Conservation (phyloP, 2,797 vertebrate species). For the Fistularia tabacaria region DNA sequence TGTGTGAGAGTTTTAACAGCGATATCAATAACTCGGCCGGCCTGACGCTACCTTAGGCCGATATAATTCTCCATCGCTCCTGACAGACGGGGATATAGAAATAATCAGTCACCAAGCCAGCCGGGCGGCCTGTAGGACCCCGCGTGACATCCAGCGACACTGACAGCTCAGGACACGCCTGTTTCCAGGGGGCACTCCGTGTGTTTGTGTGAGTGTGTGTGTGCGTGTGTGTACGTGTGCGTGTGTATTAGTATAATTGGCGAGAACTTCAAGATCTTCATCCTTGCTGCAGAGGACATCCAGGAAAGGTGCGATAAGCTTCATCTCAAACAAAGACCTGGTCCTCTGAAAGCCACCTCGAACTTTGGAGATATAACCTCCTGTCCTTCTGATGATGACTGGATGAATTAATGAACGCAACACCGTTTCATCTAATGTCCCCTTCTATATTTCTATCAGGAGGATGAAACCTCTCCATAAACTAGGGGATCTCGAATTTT, state of each 20-base stretch:
- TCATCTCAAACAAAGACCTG: too few relatives aligned
- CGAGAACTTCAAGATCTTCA: slow-evolving; percentile 29
- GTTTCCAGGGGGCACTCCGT: slow-evolving; percentile 54
- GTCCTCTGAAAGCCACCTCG: too few relatives aligned
- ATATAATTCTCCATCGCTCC: slow-evolving; percentile 67
- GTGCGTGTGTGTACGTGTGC: slow-evolving; percentile 18
- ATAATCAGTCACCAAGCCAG: slow-evolving; percentile 74
- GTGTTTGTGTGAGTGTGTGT: slow-evolving; percentile 14
- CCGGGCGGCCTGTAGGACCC: slow-evolving; percentile 64
- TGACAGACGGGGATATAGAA: slow-evolving; percentile 72
- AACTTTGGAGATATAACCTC: too few relatives aligned
- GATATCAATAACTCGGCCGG: slow-evolving; percentile 68
- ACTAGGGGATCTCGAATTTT: too few relatives aligned
- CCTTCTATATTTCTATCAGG: too few relatives aligned
- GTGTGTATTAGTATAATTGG: slow-evolving; percentile 45
- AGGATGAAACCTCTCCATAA: too few relatives aligned
- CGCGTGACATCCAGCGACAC: slow-evolving; percentile 61
- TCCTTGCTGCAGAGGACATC: too few relatives aligned
- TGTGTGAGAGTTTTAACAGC: slow-evolving; percentile 65
- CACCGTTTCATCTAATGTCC: too few relatives aligned
- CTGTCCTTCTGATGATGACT: too few relatives aligned
- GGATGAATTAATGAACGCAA: too few relatives aligned
- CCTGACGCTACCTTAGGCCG: slow-evolving; percentile 59
- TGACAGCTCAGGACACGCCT: slow-evolving; percentile 67
- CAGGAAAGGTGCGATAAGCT: too few relatives aligned